phyloP scores from a whole-genome alignment of 2,113 vertebrate species.

The Zosterops pallidus region DNA sequence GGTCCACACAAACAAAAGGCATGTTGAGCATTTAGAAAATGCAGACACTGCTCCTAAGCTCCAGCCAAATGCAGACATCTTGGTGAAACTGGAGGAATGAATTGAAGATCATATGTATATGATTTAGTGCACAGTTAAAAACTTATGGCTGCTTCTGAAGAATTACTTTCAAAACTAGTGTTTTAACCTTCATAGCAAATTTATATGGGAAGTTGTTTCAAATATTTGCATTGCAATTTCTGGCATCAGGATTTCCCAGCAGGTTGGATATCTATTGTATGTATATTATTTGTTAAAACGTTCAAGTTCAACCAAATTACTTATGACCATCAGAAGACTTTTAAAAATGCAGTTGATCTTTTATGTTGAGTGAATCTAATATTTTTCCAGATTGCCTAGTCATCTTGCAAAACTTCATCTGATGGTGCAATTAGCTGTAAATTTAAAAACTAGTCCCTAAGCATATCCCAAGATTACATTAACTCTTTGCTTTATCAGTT shows the following conservation, averaged over 20 bases:
- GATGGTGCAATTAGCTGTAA: background rate
- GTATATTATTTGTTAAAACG: background rate
- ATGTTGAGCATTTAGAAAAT: slow-evolving; percentile 35
- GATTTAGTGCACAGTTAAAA: background rate
- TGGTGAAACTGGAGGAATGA: background rate
- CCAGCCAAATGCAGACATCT: slow-evolving; percentile 20
- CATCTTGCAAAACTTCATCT: background rate
- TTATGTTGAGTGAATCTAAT: background rate
- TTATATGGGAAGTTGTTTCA: background rate
- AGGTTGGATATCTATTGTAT: background rate
- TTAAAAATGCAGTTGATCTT: background rate
- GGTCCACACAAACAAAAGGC: slow-evolving; percentile 37
- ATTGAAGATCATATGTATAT: background rate
- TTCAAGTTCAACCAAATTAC: background rate
- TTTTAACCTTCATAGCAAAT: background rate
- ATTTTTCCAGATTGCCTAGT: background rate
- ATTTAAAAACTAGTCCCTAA: background rate
- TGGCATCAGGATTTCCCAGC: background rate
- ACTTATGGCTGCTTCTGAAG: background rate
- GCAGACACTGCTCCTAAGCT: slow-evolving; percentile 18
- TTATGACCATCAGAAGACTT: background rate
- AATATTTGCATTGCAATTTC: background rate
- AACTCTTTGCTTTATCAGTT: background rate
- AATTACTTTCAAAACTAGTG: background rate
- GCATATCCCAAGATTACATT: background rate